phyloP scores from a whole-genome alignment of 2,797 vertebrate species.

The Argyrosomus regius region DNA sequence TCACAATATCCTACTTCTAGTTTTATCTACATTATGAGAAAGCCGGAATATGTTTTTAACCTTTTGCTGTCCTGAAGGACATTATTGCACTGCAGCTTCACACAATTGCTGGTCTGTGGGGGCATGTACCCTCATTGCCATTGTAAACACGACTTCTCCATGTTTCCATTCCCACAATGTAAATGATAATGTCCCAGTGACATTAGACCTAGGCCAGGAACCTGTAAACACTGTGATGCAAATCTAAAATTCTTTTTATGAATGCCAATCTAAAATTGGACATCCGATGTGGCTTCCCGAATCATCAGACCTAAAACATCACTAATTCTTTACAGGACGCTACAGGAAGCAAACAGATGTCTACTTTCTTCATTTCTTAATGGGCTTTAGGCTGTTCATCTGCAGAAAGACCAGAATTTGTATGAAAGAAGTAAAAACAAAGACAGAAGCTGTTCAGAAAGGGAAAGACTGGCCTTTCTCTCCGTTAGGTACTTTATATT shows the following conservation, averaged over 20 bases:
- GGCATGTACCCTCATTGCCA: constrained; percentile 4
- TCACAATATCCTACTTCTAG: background rate
- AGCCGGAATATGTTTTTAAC: constrained; percentile 1
- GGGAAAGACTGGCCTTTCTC: background rate
- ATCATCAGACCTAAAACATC: background rate
- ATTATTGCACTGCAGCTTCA: constrained; percentile 19
- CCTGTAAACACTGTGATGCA: background rate
- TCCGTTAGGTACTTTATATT: background rate
- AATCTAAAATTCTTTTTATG: background rate
- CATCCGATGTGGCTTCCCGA: background rate
- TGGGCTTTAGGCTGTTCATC: background rate
- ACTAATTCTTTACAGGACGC: background rate
- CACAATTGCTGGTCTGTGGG: background rate
- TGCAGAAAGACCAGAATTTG: background rate
- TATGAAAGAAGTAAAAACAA: constrained; percentile 11
- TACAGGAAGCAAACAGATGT: constrained; percentile 6
- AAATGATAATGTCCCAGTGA: constrained; percentile 7
- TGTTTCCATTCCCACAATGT: constrained; percentile 1
- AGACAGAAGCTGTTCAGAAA: background rate
- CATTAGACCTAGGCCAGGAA: background rate
- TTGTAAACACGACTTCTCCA: background rate
- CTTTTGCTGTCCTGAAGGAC: background rate
- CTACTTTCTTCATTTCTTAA: background rate
- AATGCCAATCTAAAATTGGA: background rate
- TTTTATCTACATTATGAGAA: constrained; percentile 10